Conservation (phyloP, 1,140 invertebrate species). For the Saccostrea cuccullata region DNA sequence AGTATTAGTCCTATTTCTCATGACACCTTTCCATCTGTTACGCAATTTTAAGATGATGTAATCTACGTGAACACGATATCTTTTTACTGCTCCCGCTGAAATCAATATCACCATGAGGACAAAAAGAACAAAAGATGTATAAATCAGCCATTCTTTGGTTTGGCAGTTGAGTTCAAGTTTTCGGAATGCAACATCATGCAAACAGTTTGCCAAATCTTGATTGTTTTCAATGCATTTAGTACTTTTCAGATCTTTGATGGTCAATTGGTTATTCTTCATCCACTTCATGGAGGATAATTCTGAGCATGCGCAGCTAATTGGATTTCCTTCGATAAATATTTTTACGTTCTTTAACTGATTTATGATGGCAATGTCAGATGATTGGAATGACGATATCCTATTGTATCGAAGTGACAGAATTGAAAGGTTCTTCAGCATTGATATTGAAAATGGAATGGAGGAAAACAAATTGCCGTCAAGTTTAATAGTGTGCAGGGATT, state of each 20-base stretch:
- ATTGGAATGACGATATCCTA: background rate
- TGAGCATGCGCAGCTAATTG: background rate
- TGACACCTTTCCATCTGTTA: background rate
- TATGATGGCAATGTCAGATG: background rate
- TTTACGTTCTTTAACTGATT: background rate
- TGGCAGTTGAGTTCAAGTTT: background rate
- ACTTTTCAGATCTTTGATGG: background rate
- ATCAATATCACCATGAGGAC: background rate
- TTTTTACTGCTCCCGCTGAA: background rate
- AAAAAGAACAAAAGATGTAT: background rate
- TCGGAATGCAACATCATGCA: background rate
- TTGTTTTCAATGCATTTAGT: background rate
- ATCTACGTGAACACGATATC: slow-evolving; percentile 13
- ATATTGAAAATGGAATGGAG: background rate
- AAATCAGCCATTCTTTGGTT: background rate
- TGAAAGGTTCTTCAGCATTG: background rate
- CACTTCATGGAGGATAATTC: background rate
- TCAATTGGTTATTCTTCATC: background rate
- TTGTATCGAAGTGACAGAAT: background rate
- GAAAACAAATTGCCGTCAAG: background rate
- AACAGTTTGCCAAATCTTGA: background rate
- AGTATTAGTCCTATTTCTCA: background rate
- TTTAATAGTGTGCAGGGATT: background rate
- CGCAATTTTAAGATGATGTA: background rate
- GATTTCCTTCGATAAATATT: background rate